Evolutionary conservation across 1,140 invertebrate species (phyloP), one percentile per base, ranked within the genome.

Genomic region (Parapsyche elsis): DNA sequence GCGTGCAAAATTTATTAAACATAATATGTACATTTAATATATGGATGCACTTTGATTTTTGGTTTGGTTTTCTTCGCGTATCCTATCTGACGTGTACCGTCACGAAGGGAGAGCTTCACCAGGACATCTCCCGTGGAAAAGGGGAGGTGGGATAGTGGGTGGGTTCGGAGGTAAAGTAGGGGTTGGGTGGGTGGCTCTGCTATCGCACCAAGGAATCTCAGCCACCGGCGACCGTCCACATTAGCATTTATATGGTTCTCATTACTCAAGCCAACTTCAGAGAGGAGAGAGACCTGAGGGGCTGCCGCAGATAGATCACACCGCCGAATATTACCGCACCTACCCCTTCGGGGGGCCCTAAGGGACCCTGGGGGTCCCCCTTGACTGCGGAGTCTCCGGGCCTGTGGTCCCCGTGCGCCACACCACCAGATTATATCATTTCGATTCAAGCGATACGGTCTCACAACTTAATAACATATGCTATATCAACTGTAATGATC

Each of bases 181-280:
- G 49, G 49, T 53, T 53, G 46, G 9, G 45, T 5, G 19, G 73
- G 46, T 49, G 16, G n/a, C 16, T 12, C 23, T 38, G 57, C 75
- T 77, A 77, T 70, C 77, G 21, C 23, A 14, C 61, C 64, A 19
- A 78, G 77, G 59, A 77, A 49, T 76, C 61, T 79, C 44, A 16
- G 71, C 71, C 78, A 74, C 77, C 77, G 64, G 75, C 77, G 78
- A 76, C 76, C 44, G 79, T 74, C 71, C 78, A 76, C 76, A 83
- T 83, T 83, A 83, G 81, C 81, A 83, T 83, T 83, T 83, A 83
- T 83, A 83, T 83, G 81, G 79, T 59, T 73, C 79, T 83, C 81
- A 83, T 83, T 83, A 83, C 81, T 83, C 81, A 83, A 71, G 30
- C 61, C 64, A 44, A 46, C 76, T 64, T 67, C 16, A 24, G 12